Base-by-base conservation (phyloP, 1,140 invertebrate species). In the Coboldia fuscipes region DNA sequence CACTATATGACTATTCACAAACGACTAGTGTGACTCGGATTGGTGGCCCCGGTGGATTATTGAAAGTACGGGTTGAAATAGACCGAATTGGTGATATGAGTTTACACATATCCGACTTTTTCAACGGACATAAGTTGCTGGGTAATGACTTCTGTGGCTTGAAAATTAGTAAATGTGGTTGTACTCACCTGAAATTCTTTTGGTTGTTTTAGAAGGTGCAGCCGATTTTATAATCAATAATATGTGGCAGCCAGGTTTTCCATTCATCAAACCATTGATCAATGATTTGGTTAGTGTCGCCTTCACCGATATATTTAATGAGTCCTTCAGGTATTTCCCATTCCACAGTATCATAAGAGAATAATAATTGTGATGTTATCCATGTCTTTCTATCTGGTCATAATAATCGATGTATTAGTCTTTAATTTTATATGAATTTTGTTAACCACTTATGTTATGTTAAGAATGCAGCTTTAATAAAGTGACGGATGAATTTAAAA, bases 281-380 rank as follows among this genome's bases (percentile, higher is more conserved):
- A 79, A 82, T 48, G 78, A 84, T 43, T 56, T 84, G 19, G 78
- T 84, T 19, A 75, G 72, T 41, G 72, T 66, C 0, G 80, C 72
- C 3, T 83, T 82, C 46, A 80, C 77, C 1, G 69, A 80, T 34
- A 81, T 83, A 37, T 80, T 80, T 49, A 75, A 70, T 34, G 63
- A 68, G 35, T 66, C 70, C 22, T 84, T 84, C 41, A 60, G 57
- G 26, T 50, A 72, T 43, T 75, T 78, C 45, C 69, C 69, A 0
- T 48, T 75, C 4, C 60, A 70, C 2, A 58, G 66, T 41, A 69
- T 77, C 36, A 61, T 70, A n/a, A 57, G 47, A 28, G 45, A 56
- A 31, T 57, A 37, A 45, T 15, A 23, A 6, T 32, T 3, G 12
- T 23, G 6, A 23, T 23, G 6, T 23, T 12, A 14, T n/a, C n/a